A percentile compares a stretch with the other conserved stretches of the same genome.
Evolutionary conservation across 37 sponge, comb jelly and placozoan genomes (phyloP).

Genomic region (Agelas oroides): DNA sequence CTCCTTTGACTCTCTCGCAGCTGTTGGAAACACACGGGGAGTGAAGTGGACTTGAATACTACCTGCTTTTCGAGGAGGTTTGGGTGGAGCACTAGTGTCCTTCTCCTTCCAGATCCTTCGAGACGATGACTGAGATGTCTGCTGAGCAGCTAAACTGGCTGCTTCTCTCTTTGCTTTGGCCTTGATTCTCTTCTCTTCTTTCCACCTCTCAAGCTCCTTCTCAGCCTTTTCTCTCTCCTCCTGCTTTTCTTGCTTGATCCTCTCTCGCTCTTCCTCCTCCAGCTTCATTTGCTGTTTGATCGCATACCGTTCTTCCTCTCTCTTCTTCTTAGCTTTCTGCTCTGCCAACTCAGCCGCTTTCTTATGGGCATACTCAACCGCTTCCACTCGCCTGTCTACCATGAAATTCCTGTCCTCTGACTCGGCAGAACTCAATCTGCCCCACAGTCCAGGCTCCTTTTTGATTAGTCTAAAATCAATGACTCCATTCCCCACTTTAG

Average conservation of each 20-base stretch:
- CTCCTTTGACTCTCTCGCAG: constrained; percentile 89
- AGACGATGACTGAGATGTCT: too few species aligned
- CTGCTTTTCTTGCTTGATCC: constrained; percentile 83
- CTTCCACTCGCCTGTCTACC: constrained; percentile 66
- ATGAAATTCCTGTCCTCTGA: constrained; percentile 58
- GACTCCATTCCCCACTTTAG: constrained; percentile 74
- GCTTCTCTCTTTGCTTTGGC: background rate
- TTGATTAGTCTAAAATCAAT: constrained; percentile 69
- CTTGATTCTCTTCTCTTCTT: constrained; percentile 30
- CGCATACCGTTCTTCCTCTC: constrained; percentile 74
- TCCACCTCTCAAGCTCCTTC: constrained; percentile 81
- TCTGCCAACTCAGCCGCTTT: constrained; percentile 32
- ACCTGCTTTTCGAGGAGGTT: constrained; percentile 62
- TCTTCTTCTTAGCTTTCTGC: constrained; percentile 69
- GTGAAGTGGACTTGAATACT: constrained; percentile 90
- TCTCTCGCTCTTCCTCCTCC: constrained; percentile 74
- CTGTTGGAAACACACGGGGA: constrained; percentile 90
- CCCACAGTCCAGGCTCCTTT: constrained; percentile 54
- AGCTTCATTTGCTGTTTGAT: constrained; percentile 84
- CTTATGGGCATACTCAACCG: constrained; percentile 57
- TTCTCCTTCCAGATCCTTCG: constrained; percentile 25
- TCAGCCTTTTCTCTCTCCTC: constrained; percentile 80
- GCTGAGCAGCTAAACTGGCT: background rate
- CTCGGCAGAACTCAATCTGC: constrained; percentile 37
- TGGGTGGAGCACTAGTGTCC: background rate